These are phyloP conservation scores for Sebastes elongatus DNA, from an alignment of 2,797 vertebrate species.

Conservation along the genomic window DNA sequence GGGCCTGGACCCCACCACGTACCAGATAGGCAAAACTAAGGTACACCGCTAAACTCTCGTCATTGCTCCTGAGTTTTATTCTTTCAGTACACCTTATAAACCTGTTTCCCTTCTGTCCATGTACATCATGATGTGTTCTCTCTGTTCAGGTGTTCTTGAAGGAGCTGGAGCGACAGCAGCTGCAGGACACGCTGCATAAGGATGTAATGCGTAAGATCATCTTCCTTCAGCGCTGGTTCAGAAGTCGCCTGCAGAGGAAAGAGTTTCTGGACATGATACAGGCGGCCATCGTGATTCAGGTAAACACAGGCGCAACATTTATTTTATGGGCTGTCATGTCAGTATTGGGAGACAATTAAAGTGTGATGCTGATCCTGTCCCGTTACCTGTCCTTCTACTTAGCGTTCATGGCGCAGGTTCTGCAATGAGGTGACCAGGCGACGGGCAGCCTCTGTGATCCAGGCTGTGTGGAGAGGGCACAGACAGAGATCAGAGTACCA, in stretches of 20 bases:
- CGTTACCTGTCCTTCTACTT: neutral
- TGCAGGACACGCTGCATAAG: slow-evolving; percentile 92
- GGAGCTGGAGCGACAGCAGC: slow-evolving; percentile 90
- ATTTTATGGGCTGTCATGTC: neutral
- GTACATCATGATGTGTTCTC: neutral
- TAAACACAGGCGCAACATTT: slow-evolving; percentile 45
- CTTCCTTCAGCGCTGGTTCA: slow-evolving; percentile 93
- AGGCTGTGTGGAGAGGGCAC: slow-evolving; percentile 88
- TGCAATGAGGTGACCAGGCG: slow-evolving; percentile 69
- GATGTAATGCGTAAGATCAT: slow-evolving; percentile 95
- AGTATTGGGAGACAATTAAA: neutral
- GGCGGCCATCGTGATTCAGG: slow-evolving; percentile 89
- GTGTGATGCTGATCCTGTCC: neutral
- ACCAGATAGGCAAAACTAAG: slow-evolving; percentile 97
- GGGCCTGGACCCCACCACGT: slow-evolving; percentile 87
- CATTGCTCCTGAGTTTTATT: neutral
- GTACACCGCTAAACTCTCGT: slow-evolving; percentile 63
- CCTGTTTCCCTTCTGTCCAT: neutral
- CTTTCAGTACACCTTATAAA: neutral
- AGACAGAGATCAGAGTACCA: slow-evolving; percentile 73
- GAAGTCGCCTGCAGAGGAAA: slow-evolving; percentile 86
- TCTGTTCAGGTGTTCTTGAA: slow-evolving; percentile 92
- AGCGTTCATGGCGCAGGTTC: slow-evolving; percentile 88
- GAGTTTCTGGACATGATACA: slow-evolving; percentile 86
- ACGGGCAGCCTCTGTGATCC: slow-evolving; percentile 84